Conservation (phyloP, 2,797 vertebrate genomes). For the Squalus acanthias region DNA sequence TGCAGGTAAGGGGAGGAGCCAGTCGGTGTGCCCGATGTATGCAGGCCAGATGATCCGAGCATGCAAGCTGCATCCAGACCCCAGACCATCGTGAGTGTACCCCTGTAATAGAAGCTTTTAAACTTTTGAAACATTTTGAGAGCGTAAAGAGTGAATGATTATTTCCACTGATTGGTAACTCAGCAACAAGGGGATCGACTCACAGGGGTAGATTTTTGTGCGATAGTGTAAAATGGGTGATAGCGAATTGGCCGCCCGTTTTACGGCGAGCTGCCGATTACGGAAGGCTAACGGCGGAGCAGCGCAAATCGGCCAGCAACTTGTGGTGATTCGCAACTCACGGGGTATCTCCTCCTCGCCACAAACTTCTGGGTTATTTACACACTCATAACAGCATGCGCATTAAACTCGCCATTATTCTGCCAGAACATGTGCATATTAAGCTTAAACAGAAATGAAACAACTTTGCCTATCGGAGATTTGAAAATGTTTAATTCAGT, state of each 20-base stretch:
- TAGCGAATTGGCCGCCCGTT: not conserved
- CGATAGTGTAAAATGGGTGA: not conserved
- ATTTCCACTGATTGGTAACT: not conserved
- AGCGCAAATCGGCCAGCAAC: not conserved
- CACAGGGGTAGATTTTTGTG: not conserved
- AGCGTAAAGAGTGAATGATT: not conserved
- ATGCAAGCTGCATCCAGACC: not conserved
- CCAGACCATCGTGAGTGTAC: not conserved
- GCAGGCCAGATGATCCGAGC: not conserved
- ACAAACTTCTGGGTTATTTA: no score
- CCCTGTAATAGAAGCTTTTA: not conserved
- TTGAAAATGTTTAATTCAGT: not conserved
- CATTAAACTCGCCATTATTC: not conserved
- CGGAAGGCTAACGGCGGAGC: not conserved
- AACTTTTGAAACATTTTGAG: not conserved
- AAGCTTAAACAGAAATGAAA: not conserved
- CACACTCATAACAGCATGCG: not conserved
- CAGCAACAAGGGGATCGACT: not conserved
- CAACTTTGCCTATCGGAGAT: not conserved
- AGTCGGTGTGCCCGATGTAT: not conserved
- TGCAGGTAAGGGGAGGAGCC: not conserved
- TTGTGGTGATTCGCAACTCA: not conserved
- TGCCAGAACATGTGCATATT: not conserved
- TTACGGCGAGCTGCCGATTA: not conserved
- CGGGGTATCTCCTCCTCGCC: not conserved